Percentiles rank a stretch among this genome's conserved stretches.
These are phyloP conservation scores for Zosterops lateralis DNA, from an alignment of 2,113 vertebrate genomes.

Conservation along the genomic window DNA sequence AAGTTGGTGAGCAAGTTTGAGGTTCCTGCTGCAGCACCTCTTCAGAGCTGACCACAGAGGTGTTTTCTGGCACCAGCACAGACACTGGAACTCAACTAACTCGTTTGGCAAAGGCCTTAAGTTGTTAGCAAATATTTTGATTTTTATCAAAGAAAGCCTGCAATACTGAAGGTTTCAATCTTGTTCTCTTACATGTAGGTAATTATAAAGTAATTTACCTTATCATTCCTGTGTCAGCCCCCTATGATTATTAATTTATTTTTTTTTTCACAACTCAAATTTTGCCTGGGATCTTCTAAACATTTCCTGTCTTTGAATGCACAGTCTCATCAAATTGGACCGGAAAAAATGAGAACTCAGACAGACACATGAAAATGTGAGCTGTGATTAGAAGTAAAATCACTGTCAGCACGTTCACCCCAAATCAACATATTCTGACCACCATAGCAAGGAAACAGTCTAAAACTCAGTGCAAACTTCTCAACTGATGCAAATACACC, in stretches of 20 bases:
- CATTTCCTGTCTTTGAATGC: not conserved
- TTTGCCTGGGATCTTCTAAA: not conserved
- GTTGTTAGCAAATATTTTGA: not conserved
- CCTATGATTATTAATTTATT: rapidly evolving
- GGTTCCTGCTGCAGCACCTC: not conserved
- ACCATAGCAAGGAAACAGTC: not conserved
- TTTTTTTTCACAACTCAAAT: not conserved
- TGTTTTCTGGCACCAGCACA: not conserved
- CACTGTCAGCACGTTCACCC: not conserved
- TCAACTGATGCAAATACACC: not conserved
- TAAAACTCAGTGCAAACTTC: not conserved
- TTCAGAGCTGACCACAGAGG: not conserved
- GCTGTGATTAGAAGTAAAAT: not conserved
- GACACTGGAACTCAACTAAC: not conserved
- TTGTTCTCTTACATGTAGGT: not conserved
- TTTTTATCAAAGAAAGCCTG: not conserved
- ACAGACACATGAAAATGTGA: not conserved
- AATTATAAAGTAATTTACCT: not conserved
- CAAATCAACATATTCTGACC: not conserved
- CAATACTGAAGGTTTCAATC: not conserved
- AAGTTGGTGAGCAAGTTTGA: not conserved
- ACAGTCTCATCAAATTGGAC: not conserved
- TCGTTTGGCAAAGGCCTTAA: not conserved
- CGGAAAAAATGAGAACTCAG: not conserved
- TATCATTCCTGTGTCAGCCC: not conserved